Conservation (phyloP, 30 jellyfish, hydroid and myxozoan genomes). For the Chrysaora quinquecirrha region DNA sequence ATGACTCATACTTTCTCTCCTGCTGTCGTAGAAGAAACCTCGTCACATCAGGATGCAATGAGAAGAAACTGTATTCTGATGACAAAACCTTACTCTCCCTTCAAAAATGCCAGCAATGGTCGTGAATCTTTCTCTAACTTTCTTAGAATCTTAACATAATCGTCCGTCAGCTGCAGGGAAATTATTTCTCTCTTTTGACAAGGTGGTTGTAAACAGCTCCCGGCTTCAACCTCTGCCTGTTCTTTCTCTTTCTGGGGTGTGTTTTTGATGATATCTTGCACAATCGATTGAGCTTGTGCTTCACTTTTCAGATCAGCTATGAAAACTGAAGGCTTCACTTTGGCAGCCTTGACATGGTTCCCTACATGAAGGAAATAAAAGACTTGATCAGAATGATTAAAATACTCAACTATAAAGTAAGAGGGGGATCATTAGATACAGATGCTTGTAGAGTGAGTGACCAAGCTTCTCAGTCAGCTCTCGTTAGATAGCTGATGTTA, state of each 20-base stretch:
- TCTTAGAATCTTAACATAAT: slow-evolving; percentile 18
- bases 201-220: background rate
- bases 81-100: slow-evolving; percentile 45
- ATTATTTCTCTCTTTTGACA: background rate
- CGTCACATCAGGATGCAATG: slow-evolving; percentile 69
- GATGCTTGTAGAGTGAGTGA: too few species aligned
- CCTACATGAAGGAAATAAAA: background rate
- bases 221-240: background rate
- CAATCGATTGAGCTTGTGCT: background rate
- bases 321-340: slow-evolving; percentile 65
- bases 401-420: too few species aligned
- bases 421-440: too few species aligned
- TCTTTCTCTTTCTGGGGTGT: background rate
- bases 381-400: too few species aligned
- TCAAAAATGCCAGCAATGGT: slow-evolving; percentile 64
- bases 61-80: slow-evolving; percentile 27
- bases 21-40: slow-evolving; percentile 78
- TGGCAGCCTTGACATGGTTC: slow-evolving; percentile 45
- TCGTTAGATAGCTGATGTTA: too few species aligned
- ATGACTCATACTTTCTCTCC: slow-evolving; percentile 19
- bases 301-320: slow-evolving; percentile 7
- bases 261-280: background rate
- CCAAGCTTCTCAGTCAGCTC: too few species aligned
- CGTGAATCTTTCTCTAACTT: slow-evolving; percentile 68
- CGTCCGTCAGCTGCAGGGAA: slow-evolving; percentile 38